A percentile compares a stretch with the other conserved stretches of the same genome.
phyloP scores from a whole-genome alignment of 1,140 invertebrate genomes.

The Anastrepha obliqua region DNA sequence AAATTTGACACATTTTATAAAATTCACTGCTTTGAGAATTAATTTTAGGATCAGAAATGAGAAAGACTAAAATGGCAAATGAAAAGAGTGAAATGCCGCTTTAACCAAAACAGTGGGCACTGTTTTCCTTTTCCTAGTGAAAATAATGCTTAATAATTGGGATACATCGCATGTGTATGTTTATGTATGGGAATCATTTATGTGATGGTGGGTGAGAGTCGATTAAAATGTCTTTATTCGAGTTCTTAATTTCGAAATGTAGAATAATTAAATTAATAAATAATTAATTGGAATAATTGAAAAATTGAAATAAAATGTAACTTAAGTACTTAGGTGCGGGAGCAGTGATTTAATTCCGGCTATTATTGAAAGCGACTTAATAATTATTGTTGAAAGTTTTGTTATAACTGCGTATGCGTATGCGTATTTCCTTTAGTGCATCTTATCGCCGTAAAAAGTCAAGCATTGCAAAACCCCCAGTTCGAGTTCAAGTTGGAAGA shows the following conservation, averaged over 20 bases:
- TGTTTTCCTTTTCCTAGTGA: conserved; percentile 34
- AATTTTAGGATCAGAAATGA: not conserved
- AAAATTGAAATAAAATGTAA: not conserved
- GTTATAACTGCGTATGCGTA: not conserved
- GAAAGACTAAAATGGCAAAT: not conserved
- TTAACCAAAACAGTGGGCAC: not conserved
- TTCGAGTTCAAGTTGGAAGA: not conserved
- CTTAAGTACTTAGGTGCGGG: not conserved
- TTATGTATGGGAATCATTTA: not conserved
- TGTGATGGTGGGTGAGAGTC: too few species aligned
- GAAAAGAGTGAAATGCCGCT: not conserved
- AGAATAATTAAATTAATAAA: conserved; percentile 27
- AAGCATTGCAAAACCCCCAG: not conserved
- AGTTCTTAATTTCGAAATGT: conserved; percentile 4
- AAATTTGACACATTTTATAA: not conserved
- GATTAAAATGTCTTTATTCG: not conserved
- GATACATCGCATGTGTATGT: not conserved
- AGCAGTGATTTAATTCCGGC: not conserved
- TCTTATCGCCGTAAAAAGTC: not conserved
- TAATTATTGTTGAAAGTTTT: conserved; percentile 43
- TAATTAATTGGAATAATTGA: conserved; percentile 4
- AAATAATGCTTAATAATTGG: not conserved
- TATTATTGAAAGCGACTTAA: not conserved
- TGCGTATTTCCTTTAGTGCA: not conserved
- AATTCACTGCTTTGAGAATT: conserved; percentile 40